These are phyloP conservation scores for Petaurus breviceps DNA, from an alignment of 2,113 vertebrate species.

Conservation along the genomic window DNA sequence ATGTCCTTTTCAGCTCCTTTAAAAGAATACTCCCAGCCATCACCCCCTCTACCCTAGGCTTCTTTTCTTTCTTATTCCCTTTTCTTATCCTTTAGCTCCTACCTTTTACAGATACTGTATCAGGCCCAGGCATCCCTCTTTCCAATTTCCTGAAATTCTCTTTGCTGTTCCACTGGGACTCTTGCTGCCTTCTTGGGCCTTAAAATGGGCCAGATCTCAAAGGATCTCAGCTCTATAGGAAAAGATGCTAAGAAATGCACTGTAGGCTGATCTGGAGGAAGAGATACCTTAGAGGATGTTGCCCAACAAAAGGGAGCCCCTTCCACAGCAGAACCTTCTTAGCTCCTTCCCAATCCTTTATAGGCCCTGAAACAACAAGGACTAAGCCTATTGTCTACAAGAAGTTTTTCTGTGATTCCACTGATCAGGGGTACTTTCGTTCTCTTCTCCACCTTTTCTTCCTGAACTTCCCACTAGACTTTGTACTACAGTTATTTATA, in stretches of 20 bases:
- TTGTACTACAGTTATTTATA: background rate
- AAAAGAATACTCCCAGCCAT: background rate
- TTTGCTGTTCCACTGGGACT: background rate
- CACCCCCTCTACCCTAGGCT: background rate
- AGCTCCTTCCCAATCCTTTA: background rate
- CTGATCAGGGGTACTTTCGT: background rate
- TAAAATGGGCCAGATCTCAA: background rate
- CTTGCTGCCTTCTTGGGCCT: background rate
- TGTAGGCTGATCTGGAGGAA: background rate
- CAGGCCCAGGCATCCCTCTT: background rate
- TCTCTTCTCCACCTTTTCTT: background rate
- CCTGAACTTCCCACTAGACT: background rate
- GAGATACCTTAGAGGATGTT: background rate
- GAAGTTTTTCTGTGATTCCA: background rate
- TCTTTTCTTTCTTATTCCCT: background rate
- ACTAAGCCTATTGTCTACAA: background rate
- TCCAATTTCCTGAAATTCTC: background rate
- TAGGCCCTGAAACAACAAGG: background rate
- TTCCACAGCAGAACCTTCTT: background rate
- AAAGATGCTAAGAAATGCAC: background rate
- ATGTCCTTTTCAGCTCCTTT: background rate
- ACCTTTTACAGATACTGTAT: background rate
- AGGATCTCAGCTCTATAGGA: background rate
- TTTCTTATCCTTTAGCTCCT: background rate
- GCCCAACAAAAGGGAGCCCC: background rate